phyloP scores from a whole-genome alignment of 1,140 invertebrate genomes.

The Lycorma delicatula region DNA sequence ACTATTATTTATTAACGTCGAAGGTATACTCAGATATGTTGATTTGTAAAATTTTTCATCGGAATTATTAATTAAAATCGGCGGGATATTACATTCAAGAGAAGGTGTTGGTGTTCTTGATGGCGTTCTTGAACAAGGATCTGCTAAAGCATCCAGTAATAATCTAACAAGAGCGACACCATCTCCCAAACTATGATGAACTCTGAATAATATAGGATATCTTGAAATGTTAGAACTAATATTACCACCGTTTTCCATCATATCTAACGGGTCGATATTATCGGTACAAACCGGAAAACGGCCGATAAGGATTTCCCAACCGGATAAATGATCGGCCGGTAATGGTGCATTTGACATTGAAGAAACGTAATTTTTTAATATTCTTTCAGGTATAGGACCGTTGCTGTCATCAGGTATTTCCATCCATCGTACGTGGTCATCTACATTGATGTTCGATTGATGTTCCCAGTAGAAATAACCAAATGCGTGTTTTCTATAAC shows the following conservation, averaged over 20 bases:
- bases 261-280: constrained; percentile 20
- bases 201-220: constrained; percentile 42
- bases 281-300: constrained; percentile 26
- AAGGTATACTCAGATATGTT: too few species aligned
- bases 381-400: constrained; percentile 24
- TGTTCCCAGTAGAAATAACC: constrained; percentile 45
- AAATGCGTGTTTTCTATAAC: constrained; percentile 35
- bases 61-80: too few species aligned
- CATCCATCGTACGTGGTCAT: constrained; percentile 37
- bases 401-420: constrained; percentile 31
- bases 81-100: too few species aligned
- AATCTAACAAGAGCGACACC: constrained; percentile 42
- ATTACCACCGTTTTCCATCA: constrained; percentile 25
- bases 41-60: too few species aligned
- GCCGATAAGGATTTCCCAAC: constrained; percentile 44
- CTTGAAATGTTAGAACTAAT: not conserved
- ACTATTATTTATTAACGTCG: too few species aligned
- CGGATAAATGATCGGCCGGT: constrained; percentile 38
- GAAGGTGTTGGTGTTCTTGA: constrained; percentile 26
- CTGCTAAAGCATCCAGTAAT: constrained; percentile 39
- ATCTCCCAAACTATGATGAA: constrained; percentile 45
- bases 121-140: constrained; percentile 25
- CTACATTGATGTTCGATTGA: constrained; percentile 35
- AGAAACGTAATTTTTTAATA: constrained; percentile 36
- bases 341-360: constrained; percentile 37